Evolutionary conservation across 2,888 invertebrate species (phyloP).

Genomic region (Parnassius glacialis): DNA sequence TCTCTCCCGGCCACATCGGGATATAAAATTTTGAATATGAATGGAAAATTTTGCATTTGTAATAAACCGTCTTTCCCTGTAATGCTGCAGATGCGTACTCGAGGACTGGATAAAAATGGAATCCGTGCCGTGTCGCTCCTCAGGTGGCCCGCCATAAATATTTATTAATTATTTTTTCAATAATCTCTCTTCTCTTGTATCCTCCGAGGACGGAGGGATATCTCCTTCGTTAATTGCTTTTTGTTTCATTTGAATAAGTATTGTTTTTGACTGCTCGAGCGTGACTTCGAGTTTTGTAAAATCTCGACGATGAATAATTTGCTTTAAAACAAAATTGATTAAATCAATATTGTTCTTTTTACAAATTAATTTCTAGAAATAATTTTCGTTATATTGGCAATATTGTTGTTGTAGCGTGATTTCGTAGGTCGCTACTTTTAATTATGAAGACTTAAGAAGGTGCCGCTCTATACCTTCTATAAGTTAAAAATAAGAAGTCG

Average conservation of each 20-base stretch:
- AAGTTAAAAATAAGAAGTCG: no score
- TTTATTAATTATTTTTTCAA: conserved; percentile 82
- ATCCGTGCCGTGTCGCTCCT: conserved; percentile 64
- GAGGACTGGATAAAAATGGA: conserved; percentile 71
- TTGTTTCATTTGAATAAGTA: conserved; percentile 81
- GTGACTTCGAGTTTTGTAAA: conserved; percentile 69
- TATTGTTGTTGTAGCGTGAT: no score
- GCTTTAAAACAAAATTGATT: conserved; percentile 59
- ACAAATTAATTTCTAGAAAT: neutral
- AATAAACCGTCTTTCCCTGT: conserved; percentile 86
- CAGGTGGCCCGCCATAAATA: conserved; percentile 80
- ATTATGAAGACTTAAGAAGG: no score
- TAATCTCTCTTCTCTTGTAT: conserved; percentile 75
- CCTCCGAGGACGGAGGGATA: conserved; percentile 75
- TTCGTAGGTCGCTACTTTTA: no score
- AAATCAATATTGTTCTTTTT: conserved; percentile 55
- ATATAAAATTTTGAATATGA: conserved; percentile 95
- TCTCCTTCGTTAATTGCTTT: conserved; percentile 79
- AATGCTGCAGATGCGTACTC: conserved; percentile 72
- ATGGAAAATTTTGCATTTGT: conserved; percentile 93
- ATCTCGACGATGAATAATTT: conserved; percentile 71
- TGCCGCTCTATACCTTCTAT: no score
- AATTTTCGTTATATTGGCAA: neutral
- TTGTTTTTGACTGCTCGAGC: conserved; percentile 78
- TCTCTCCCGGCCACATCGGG: conserved; percentile 84